Evolutionary conservation across 2,113 vertebrate species (phyloP).

Genomic region (Lampris incognitus): DNA sequence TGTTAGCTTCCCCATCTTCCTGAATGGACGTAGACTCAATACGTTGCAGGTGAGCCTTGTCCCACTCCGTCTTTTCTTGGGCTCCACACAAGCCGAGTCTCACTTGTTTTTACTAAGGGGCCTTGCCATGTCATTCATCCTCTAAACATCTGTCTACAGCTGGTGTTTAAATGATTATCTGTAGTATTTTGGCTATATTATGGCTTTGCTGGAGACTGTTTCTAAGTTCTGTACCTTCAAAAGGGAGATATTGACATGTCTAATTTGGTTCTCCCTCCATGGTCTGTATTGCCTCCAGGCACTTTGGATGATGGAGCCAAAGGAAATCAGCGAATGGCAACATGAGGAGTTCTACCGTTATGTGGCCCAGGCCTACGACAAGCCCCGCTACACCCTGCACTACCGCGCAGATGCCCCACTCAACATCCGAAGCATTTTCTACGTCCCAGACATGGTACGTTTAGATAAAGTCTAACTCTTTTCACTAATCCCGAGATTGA

Average conservation of each 20-base stretch:
- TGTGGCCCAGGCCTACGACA: slow-evolving; percentile 88
- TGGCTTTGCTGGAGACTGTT: too few species aligned
- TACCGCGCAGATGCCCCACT: slow-evolving; percentile 93
- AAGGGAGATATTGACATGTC: too few species aligned
- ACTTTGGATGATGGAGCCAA: slow-evolving; percentile 96
- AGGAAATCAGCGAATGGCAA: slow-evolving; percentile 91
- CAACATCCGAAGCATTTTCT: slow-evolving; percentile 97
- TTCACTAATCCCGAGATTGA: too few species aligned
- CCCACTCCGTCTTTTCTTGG: background rate
- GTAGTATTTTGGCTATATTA: too few species aligned
- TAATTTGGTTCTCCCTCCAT: too few species aligned
- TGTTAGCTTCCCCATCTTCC: slow-evolving; percentile 93
- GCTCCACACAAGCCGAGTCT: too few species aligned
- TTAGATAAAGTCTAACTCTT: too few species aligned
- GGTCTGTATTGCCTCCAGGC: slow-evolving; percentile 79
- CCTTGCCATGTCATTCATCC: too few species aligned
- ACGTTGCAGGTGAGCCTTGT: slow-evolving; percentile 89
- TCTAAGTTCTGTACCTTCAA: too few species aligned
- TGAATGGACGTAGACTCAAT: slow-evolving; percentile 92
- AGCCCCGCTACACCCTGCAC: slow-evolving; percentile 93
- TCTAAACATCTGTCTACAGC: too few species aligned
- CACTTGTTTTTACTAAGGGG: too few species aligned
- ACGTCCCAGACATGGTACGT: slow-evolving; percentile 88
- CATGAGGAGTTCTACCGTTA: slow-evolving; percentile 97
- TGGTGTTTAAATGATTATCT: too few species aligned